phyloP scores from a whole-genome alignment of 2,113 vertebrate species.

The Muntiacus reevesi region DNA sequence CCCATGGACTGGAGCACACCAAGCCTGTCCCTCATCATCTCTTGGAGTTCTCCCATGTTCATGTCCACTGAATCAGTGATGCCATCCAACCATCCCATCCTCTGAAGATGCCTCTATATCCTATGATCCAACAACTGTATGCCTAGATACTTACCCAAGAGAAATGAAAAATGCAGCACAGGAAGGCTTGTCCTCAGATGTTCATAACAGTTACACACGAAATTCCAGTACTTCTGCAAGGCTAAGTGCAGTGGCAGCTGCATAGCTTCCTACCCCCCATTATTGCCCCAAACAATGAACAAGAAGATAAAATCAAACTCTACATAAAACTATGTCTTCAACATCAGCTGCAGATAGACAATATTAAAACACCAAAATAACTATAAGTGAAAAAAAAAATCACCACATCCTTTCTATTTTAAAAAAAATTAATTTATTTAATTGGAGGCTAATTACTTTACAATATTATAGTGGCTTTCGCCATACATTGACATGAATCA shows the following conservation, averaged over 20 bases:
- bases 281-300: not conserved
- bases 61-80: not conserved
- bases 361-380: not conserved
- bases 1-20: not conserved
- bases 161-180: not conserved
- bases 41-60: not conserved
- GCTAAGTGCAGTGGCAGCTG: not conserved
- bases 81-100: not conserved
- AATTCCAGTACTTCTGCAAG: not conserved
- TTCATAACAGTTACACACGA: not conserved
- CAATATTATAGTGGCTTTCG: not conserved
- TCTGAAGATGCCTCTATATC: not conserved
- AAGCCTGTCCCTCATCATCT: not conserved
- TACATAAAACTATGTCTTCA: not conserved
- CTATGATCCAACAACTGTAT: not conserved
- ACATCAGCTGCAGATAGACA: not conserved
- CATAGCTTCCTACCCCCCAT: not conserved
- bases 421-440: not conserved
- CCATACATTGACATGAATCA: not conserved
- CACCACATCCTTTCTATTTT: not conserved
- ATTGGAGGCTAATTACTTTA: not conserved
- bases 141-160: not conserved
- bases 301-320: not conserved
- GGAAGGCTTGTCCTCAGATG: not conserved
- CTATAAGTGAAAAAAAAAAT: not conserved